These are phyloP conservation scores for Centropus bengalensis DNA, from an alignment of 2,113 vertebrate species.

Conservation along the genomic window DNA sequence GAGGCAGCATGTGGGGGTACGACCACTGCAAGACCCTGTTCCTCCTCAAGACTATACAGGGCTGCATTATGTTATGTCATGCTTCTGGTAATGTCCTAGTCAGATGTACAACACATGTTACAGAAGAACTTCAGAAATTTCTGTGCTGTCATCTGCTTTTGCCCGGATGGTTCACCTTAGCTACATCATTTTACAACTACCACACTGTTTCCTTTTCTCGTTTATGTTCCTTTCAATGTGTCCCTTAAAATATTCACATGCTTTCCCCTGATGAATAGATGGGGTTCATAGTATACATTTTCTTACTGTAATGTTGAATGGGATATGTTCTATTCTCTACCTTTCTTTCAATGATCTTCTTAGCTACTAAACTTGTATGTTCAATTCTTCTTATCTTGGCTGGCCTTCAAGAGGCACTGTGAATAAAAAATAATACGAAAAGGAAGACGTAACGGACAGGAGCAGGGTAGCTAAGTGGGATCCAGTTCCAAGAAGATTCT, in stretches of 20 bases:
- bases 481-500: too few relatives aligned
- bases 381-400: too few relatives aligned
- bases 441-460: too few relatives aligned
- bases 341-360: background rate
- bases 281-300: background rate
- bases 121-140: background rate
- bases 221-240: background rate
- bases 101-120: background rate
- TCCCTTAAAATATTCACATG: slow-evolving; percentile 14
- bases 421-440: too few relatives aligned
- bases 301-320: background rate
- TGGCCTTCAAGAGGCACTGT: too few relatives aligned
- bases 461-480: too few relatives aligned
- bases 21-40: background rate
- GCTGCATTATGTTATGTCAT: slow-evolving; percentile 13
- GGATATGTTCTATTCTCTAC: background rate
- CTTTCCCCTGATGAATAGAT: background rate
- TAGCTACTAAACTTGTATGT: background rate
- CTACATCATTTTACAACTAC: background rate
- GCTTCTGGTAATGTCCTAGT: background rate
- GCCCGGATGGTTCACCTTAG: background rate
- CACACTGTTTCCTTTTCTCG: slow-evolving; percentile 1
- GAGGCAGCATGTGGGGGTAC: background rate
- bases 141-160: background rate
- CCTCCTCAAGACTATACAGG: background rate